These are phyloP conservation scores for Therioaphis trifolii DNA, from an alignment of 2,888 invertebrate genomes.

Conservation along the genomic window DNA sequence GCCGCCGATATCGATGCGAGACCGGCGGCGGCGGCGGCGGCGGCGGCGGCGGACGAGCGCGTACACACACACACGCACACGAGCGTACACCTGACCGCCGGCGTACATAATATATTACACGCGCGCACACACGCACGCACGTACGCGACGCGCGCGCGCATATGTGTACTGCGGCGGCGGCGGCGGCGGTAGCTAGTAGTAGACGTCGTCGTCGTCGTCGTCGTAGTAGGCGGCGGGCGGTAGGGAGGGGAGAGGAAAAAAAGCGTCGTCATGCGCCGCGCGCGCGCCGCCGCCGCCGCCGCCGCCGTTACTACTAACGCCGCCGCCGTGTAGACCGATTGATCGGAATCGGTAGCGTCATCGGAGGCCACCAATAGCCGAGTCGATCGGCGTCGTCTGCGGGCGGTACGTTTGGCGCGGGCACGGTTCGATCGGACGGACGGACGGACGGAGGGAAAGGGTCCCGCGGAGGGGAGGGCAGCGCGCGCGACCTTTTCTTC, in stretches of 20 bases:
- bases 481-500: not conserved
- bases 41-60: conserved; percentile 19
- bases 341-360: conserved; percentile 60
- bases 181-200: not conserved
- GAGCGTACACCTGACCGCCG: conserved; percentile 40
- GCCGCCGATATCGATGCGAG: conserved; percentile 55
- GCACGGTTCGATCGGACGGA: too few relatives aligned
- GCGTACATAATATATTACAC: not conserved
- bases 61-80: conserved; percentile 4
- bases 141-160: not conserved
- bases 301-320: not conserved
- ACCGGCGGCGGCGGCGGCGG: not conserved
- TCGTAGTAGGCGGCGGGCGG: not conserved
- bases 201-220: conserved; percentile 4
- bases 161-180: not conserved
- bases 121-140: too few relatives aligned
- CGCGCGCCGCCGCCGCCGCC: not conserved
- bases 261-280: conserved; percentile 61
- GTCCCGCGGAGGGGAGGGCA: too few relatives aligned
- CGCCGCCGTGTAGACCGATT: conserved; percentile 49
- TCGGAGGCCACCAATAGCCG: conserved; percentile 59
- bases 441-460: too few relatives aligned
- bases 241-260: conserved; percentile 24
- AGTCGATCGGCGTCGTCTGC: conserved; percentile 32
- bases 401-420: conserved; percentile 41